These are phyloP conservation scores for Deroplatys truncata DNA, from an alignment of 2,888 invertebrate species.

Conservation along the genomic window DNA sequence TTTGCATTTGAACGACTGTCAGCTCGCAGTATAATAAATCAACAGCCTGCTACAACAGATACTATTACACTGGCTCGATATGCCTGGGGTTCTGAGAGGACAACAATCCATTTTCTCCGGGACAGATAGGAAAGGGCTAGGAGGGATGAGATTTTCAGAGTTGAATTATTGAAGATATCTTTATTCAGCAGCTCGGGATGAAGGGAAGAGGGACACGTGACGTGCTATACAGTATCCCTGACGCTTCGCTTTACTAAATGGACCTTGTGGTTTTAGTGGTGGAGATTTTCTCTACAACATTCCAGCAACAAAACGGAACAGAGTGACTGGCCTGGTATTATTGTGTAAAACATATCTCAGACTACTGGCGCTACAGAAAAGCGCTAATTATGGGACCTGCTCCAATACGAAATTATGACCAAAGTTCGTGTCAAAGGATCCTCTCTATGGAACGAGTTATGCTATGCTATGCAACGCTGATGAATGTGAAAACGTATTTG, in stretches of 20 bases:
- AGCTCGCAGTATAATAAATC: constrained; percentile 25
- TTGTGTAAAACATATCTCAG: no score
- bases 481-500: no score
- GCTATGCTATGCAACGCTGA: no score
- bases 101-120: constrained; percentile 25
- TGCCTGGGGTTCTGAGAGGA: constrained; percentile 4
- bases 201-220: not conserved
- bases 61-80: not conserved
- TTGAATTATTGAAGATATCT: constrained; percentile 18
- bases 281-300: not conserved
- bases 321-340: not conserved
- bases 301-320: not conserved
- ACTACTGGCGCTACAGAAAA: no score
- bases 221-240: not conserved
- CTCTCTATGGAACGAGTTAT: no score
- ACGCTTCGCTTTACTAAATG: not conserved
- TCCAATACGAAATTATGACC: no score
- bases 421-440: no score
- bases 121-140: constrained; percentile 3
- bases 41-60: constrained; percentile 10
- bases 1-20: constrained; percentile 30
- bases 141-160: constrained; percentile 11
- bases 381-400: no score
- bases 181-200: not conserved
- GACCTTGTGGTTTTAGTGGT: not conserved